Evolutionary conservation across 2,888 invertebrate species (phyloP).

Genomic region (Philereme vetulata): DNA sequence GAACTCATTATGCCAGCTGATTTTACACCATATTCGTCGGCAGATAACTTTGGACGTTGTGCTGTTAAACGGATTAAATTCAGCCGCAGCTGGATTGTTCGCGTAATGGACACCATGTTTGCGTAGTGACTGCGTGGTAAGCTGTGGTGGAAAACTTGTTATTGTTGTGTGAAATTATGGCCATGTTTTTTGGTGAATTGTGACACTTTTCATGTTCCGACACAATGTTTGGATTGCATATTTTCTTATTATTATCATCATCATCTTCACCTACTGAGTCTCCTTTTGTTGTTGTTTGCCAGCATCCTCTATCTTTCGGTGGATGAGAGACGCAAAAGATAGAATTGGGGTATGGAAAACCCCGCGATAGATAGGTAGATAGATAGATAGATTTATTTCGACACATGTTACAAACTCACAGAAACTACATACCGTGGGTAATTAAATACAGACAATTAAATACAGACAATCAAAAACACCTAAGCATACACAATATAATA

Average conservation of each 20-base stretch:
- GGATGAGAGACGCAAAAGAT: no score
- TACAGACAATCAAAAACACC: no score
- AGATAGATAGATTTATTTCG: no score
- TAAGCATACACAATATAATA: no score
- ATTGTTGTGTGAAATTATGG: constrained; percentile 38
- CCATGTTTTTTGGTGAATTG: constrained; percentile 17
- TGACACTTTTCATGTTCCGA: constrained; percentile 3
- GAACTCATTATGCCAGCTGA: constrained; percentile 69
- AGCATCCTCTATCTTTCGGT: no score
- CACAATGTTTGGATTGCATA: not conserved
- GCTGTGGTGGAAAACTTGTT: constrained; percentile 52
- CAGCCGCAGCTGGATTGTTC: constrained; percentile 70
- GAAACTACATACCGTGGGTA: no score
- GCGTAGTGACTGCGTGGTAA: constrained; percentile 18
- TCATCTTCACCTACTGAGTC: no score
- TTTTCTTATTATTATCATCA: not conserved
- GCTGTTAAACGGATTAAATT: constrained; percentile 76
- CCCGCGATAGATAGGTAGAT: no score
- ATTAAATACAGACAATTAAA: no score
- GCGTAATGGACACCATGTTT: constrained; percentile 65
- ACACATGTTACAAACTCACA: no score
- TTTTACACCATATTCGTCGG: constrained; percentile 64
- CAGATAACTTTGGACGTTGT: constrained; percentile 68
- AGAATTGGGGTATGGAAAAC: no score
- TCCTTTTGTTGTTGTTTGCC: no score